A percentile compares a stretch with the other conserved stretches of the same genome.
Evolutionary conservation across 1,140 invertebrate species (phyloP).

Genomic region (Vollenhovia emeryi): DNA sequence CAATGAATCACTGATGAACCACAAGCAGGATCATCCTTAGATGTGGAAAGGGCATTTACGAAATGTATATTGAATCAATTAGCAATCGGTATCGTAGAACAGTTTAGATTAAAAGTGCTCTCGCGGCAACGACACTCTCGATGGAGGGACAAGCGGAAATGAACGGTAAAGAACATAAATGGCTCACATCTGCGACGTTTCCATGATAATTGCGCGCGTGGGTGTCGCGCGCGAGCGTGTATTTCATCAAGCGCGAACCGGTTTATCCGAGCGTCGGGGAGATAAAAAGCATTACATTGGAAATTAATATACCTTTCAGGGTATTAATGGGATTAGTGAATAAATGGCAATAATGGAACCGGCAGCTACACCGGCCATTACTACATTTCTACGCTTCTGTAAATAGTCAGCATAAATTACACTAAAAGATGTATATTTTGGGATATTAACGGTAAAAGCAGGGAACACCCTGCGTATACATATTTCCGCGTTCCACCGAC

Average conservation of each 20-base stretch:
- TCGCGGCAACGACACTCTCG: not conserved
- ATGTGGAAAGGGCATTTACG: too few relatives aligned
- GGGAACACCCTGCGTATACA: not conserved
- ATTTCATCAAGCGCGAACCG: conserved; percentile 12
- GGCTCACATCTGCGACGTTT: not conserved
- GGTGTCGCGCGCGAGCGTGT: not conserved
- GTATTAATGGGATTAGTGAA: conserved; percentile 37
- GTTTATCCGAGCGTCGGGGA: conserved; percentile 24
- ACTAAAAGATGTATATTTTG: conserved; percentile 50
- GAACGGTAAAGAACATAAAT: conserved; percentile 6
- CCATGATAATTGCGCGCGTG: conserved; percentile 20
- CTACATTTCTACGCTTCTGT: conserved; percentile 38
- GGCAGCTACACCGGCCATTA: conserved; percentile 23
- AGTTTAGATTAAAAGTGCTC: conserved; percentile 12
- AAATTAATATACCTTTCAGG: conserved; percentile 54
- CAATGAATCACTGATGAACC: too few relatives aligned
- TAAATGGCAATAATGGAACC: conserved; percentile 54
- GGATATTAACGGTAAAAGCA: conserved; percentile 18
- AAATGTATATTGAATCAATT: conserved; percentile 29
- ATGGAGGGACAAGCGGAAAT: not conserved
- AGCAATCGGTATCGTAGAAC: not conserved
- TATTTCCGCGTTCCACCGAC: not conserved
- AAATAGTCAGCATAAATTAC: conserved; percentile 47
- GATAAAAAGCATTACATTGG: conserved; percentile 33
- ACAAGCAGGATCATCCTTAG: too few relatives aligned